A percentile compares a stretch with the other conserved stretches of the same genome.
Conservation (phyloP, 2,113 vertebrate species). For the Anoura caudifer region DNA sequence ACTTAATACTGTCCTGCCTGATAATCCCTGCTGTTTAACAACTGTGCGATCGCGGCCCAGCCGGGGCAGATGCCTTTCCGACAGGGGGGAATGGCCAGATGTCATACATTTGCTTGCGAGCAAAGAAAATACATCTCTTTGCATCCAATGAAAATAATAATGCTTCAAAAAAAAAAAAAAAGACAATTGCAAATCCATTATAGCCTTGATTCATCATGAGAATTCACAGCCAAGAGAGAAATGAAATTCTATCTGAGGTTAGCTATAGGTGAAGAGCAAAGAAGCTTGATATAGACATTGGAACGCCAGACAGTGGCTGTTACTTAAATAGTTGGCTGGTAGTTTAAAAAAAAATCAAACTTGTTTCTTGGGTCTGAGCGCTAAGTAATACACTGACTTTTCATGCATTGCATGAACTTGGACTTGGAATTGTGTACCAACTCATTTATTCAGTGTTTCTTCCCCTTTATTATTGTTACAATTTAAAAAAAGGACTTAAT, state of each 20-base stretch:
- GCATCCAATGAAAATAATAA: conserved; percentile 73
- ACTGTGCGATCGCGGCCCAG: conserved; percentile 72
- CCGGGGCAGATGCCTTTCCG: conserved; percentile 75
- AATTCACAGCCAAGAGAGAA: not conserved
- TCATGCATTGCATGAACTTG: not conserved
- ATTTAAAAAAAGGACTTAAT: not conserved
- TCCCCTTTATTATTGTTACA: not conserved
- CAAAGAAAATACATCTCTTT: conserved; percentile 56
- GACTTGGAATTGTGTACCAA: not conserved
- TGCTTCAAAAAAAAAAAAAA: conserved; percentile 33
- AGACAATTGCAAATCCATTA: conserved; percentile 46
- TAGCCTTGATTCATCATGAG: conserved; percentile 15
- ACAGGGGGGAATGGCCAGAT: conserved; percentile 77
- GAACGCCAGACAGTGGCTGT: not conserved
- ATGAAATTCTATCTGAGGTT: conserved; percentile 50
- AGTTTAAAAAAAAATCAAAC: not conserved
- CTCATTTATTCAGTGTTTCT: not conserved
- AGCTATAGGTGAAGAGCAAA: not conserved
- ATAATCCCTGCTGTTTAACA: conserved; percentile 87
- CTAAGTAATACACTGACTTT: not conserved
- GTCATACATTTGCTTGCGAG: conserved; percentile 72
- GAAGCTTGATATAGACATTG: not conserved
- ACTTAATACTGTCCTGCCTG: conserved; percentile 86
- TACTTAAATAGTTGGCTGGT: not conserved
- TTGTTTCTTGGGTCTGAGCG: not conserved